These are phyloP conservation scores for Teleiodes luculella DNA, from an alignment of 2,888 invertebrate genomes.

Conservation along the genomic window DNA sequence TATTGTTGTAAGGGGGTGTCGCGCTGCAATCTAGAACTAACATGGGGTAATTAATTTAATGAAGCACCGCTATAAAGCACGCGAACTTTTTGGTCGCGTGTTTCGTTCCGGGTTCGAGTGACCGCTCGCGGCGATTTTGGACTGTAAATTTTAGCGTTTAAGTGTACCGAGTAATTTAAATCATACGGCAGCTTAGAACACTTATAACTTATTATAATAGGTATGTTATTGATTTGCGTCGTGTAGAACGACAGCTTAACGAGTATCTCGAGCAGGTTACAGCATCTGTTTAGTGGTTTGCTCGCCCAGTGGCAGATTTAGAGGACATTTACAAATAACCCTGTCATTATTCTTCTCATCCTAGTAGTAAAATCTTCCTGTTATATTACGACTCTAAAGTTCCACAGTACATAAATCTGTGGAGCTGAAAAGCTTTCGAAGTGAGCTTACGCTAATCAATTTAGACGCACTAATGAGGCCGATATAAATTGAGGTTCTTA, in stretches of 20 bases:
- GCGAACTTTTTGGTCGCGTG: slow-evolving; percentile 68
- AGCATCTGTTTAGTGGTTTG: slow-evolving; percentile 9
- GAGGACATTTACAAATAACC: slow-evolving; percentile 11
- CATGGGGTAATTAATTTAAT: slow-evolving; percentile 75
- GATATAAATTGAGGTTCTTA: slow-evolving; percentile 71
- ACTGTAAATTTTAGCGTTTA: slow-evolving; percentile 43
- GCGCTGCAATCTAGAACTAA: slow-evolving; percentile 61
- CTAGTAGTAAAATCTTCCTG: neutral
- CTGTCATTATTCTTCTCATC: slow-evolving; percentile 8
- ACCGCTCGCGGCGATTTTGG: slow-evolving; percentile 50
- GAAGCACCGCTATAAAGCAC: slow-evolving; percentile 60
- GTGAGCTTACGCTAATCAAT: slow-evolving; percentile 61
- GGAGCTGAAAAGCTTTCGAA: slow-evolving; percentile 18
- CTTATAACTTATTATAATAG: neutral
- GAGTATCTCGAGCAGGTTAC: neutral
- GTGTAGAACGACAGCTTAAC: neutral
- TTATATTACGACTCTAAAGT: slow-evolving; percentile 14
- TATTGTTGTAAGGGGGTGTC: slow-evolving; percentile 69
- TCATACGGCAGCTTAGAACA: neutral
- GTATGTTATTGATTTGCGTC: neutral
- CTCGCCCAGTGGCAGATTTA: slow-evolving; percentile 2
- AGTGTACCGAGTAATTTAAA: slow-evolving; percentile 12
- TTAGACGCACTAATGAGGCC: slow-evolving; percentile 69
- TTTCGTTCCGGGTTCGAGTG: slow-evolving; percentile 29
- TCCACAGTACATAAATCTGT: slow-evolving; percentile 20